Evolutionary conservation across 1,140 invertebrate genomes (phyloP).

Genomic region (Ptiloglossa arizonensis): DNA sequence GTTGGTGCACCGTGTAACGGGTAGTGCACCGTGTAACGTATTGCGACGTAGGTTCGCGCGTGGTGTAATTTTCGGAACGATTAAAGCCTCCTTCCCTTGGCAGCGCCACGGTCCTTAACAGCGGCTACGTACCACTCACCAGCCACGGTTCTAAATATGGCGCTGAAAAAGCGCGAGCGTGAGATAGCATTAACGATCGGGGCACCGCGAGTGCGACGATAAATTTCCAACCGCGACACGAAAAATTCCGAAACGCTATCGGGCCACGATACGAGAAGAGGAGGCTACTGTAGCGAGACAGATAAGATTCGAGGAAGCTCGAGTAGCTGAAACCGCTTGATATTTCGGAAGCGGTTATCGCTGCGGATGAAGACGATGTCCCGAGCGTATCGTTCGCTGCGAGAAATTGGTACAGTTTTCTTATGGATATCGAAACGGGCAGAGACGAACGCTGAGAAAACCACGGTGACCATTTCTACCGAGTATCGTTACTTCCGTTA

Average conservation of each 20-base stretch:
- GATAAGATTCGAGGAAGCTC: neutral
- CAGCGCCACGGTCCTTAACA: neutral
- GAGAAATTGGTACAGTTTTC: no score
- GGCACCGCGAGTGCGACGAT: slow-evolving; percentile 9
- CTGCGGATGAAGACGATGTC: neutral
- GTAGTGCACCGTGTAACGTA: slow-evolving; percentile 12
- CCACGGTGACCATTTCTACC: no score
- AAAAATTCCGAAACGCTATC: slow-evolving; percentile 11
- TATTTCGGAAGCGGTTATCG: neutral
- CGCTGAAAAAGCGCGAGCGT: neutral
- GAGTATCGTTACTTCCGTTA: no score
- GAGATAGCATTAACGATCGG: slow-evolving; percentile 35
- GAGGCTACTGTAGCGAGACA: neutral
- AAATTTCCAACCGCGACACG: slow-evolving; percentile 25
- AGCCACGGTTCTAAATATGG: slow-evolving; percentile 40
- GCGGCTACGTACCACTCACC: neutral
- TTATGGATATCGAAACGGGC: no score
- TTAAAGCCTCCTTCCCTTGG: slow-evolving; percentile 51
- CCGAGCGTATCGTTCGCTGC: no score
- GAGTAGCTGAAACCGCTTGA: neutral
- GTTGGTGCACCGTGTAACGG: slow-evolving; percentile 8
- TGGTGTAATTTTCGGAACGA: slow-evolving; percentile 59
- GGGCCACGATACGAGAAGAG: neutral
- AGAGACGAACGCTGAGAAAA: no score
- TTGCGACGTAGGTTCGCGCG: slow-evolving; percentile 8